Evolutionary conservation across 2,797 vertebrate species (phyloP).

Genomic region (Lemur catta): DNA sequence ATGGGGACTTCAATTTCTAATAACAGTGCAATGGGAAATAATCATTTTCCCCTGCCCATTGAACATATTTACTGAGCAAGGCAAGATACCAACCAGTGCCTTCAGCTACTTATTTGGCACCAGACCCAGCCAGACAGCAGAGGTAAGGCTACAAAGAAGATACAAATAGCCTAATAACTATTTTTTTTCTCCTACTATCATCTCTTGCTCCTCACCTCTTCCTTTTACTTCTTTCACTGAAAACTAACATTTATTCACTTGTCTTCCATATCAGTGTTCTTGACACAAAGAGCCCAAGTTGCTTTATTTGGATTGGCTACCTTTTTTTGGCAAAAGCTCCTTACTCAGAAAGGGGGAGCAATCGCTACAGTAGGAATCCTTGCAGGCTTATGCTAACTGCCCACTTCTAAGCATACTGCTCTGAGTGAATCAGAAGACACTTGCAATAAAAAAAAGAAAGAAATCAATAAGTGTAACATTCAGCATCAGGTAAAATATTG

Average conservation of each 20-base stretch:
- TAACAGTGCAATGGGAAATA: slow-evolving; percentile 61
- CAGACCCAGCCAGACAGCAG: neutral
- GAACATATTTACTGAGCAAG: slow-evolving; percentile 66
- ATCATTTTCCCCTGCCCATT: slow-evolving; percentile 50
- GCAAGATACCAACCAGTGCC: slow-evolving; percentile 24
- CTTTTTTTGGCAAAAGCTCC: neutral
- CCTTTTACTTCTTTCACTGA: neutral
- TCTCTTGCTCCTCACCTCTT: neutral
- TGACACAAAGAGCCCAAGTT: neutral
- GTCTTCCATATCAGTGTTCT: neutral
- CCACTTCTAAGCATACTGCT: neutral
- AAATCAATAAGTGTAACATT: neutral
- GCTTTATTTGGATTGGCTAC: neutral
- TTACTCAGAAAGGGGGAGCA: neutral
- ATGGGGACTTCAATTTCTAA: slow-evolving; percentile 66
- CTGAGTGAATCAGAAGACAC: neutral
- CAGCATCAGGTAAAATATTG: neutral
- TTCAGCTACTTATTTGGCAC: slow-evolving; percentile 40
- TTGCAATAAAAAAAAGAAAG: neutral
- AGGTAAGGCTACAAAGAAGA: neutral
- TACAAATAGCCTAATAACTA: neutral
- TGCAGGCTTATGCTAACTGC: neutral
- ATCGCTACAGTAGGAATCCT: neutral
- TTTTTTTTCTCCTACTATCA: neutral
- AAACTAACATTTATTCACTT: slow-evolving; percentile 40